Percentiles rank a stretch among this genome's conserved stretches.
phyloP scores from a whole-genome alignment of 2,113 vertebrate genomes.

The Tetraodon nigroviridis region DNA sequence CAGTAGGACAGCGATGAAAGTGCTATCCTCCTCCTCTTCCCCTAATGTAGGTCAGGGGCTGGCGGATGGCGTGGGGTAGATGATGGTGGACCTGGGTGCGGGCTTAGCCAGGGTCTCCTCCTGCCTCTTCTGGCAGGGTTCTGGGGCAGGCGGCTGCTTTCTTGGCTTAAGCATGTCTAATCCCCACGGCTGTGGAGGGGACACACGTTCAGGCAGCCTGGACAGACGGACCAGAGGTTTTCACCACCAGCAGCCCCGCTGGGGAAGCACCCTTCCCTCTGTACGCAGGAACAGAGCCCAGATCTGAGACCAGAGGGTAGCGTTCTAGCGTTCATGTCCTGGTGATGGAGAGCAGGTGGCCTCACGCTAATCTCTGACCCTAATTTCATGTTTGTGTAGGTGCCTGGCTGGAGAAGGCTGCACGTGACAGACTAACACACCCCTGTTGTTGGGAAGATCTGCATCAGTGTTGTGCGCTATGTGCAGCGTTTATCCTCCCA shows the following conservation, averaged over 20 bases:
- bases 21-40: conserved; percentile 38
- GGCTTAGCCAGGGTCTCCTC: conserved; percentile 43
- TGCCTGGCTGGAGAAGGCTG: conserved; percentile 15
- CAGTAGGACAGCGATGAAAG: conserved; percentile 42
- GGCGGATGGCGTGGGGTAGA: conserved; percentile 35
- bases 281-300: not conserved
- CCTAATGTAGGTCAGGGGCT: conserved; percentile 55
- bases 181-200: conserved; percentile 50
- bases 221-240: conserved; percentile 71
- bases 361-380: conserved; percentile 40
- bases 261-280: conserved; percentile 28
- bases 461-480: conserved; percentile 21
- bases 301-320: too few species aligned
- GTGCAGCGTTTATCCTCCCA: conserved; percentile 14
- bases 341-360: conserved; percentile 6
- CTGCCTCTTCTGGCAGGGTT: conserved; percentile 33
- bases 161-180: conserved; percentile 68
- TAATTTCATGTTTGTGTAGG: conserved; percentile 24
- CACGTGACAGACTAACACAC: conserved; percentile 40
- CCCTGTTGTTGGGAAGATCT: conserved; percentile 20
- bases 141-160: conserved; percentile 45
- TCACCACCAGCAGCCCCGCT: conserved; percentile 24
- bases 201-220: conserved; percentile 32
- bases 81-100: conserved; percentile 31
- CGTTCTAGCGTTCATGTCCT: too few species aligned